These are phyloP conservation scores for Apodemia mormo DNA, from an alignment of 2,888 invertebrate genomes.

Conservation along the genomic window DNA sequence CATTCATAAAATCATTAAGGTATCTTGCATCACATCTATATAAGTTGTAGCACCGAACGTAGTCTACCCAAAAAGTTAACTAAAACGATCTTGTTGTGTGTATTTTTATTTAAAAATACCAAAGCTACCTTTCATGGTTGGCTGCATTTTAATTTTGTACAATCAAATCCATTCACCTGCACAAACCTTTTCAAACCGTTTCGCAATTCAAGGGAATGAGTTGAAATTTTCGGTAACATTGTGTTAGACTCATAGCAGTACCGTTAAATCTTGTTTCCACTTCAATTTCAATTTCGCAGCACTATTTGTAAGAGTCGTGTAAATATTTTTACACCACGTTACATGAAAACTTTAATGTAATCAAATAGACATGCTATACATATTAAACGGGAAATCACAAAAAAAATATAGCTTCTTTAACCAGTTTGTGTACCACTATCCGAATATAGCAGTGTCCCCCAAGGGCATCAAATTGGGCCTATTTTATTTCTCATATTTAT, in stretches of 20 bases:
- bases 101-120: too few relatives aligned
- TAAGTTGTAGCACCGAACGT: too few relatives aligned
- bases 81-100: too few relatives aligned
- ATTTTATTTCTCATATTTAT: too few relatives aligned
- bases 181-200: conserved; percentile 6
- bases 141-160: neutral
- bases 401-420: too few relatives aligned
- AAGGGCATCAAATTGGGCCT: too few relatives aligned
- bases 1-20: too few relatives aligned
- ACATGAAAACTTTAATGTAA: neutral
- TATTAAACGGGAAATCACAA: neutral
- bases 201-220: conserved; percentile 1
- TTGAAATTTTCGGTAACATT: conserved; percentile 3
- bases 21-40: too few relatives aligned
- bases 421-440: too few relatives aligned
- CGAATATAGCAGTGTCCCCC: too few relatives aligned
- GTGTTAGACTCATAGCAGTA: conserved; percentile 15
- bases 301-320: conserved; percentile 13
- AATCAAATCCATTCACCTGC: conserved; percentile 6
- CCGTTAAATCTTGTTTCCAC: conserved; percentile 18
- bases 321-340: conserved; percentile 7
- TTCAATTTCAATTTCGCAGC: conserved; percentile 17
- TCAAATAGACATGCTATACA: neutral
- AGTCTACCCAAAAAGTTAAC: too few relatives aligned
- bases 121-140: neutral